Evolutionary conservation across 2,113 vertebrate species (phyloP), one percentile per base, ranked within the genome.

Genomic region (Grus americana): DNA sequence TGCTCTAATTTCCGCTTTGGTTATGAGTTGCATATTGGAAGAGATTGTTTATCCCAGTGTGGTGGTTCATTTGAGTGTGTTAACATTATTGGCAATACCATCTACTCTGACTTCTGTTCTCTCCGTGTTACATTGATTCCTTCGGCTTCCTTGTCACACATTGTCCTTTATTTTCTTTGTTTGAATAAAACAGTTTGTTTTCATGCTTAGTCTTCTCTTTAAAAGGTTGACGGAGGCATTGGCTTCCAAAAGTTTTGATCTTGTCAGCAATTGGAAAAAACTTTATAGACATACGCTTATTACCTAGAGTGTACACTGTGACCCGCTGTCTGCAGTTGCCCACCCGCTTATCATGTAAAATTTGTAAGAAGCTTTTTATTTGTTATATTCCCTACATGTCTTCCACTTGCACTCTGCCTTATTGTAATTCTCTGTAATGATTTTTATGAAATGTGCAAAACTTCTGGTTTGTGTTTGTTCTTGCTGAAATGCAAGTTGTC

Each of bases 401-500:
- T 74, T 57, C 66, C 12, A 15, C 55, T 86, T 82, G n/a, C 46
- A n/a, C 20, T 85, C 61, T 76, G 40, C 47, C 63, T 75, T 70
- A 24, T 5, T 92, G 11, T 49, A 73, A 38, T 79, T 91, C 40
- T 94, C 17, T 40, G 26, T 54, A 68, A 61, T 36, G 52, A 44
- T 81, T 86, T 92, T 61, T 76, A 72, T 84, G 92, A 84, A 93
- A 81, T 32, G 50, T 93, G 70, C 58, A 87, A 13, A 86, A 70
- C 34, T 86, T 88, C 5, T 58, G 29, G 1, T 68, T 92, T 85
- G 46, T 86, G 58, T 92, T 70, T 92, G 80, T 92, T 92, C 95
- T 81, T 91, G 66, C 42, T 93, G 83, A 75, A 74, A 57, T 81
- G 22, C 63, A 75, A 92, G 72, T 86, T 91, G 72, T 92, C 88